These are phyloP conservation scores for Theocolax elegans DNA, from an alignment of 1,140 invertebrate species.

Conservation along the genomic window DNA sequence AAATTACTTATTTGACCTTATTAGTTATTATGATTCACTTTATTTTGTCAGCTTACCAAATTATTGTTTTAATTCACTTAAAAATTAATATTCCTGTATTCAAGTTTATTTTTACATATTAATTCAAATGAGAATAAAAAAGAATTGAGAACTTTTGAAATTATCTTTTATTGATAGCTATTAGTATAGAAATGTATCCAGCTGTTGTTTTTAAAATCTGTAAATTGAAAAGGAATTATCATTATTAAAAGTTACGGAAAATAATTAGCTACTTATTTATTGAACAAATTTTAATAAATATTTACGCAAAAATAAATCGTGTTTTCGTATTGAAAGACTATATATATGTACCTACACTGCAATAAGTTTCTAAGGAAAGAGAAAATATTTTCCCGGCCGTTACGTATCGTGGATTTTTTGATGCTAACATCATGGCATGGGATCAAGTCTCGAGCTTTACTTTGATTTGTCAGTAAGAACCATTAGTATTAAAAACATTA, in stretches of 20 bases:
- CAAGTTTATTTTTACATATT: no score
- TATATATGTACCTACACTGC: background rate
- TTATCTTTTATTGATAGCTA: background rate
- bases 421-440: background rate
- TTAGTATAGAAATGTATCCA: background rate
- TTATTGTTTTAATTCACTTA: no score
- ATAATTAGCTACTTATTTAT: no score
- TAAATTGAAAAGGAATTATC: background rate
- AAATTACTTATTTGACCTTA: no score
- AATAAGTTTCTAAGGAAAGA: background rate
- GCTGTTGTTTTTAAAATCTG: background rate
- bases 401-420: background rate
- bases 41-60: no score
- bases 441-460: background rate
- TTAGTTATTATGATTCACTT: no score
- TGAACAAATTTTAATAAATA: no score
- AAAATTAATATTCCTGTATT: no score
- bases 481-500: background rate
- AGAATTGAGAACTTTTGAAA: no score
- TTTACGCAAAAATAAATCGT: no score
- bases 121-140: no score
- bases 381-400: background rate
- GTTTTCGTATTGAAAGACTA: no score
- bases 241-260: background rate
- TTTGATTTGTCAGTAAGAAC: background rate